Evolutionary conservation across 2,888 invertebrate genomes (phyloP), one percentile per base, ranked within the genome.

Genomic region (Orthosia gracilis): DNA sequence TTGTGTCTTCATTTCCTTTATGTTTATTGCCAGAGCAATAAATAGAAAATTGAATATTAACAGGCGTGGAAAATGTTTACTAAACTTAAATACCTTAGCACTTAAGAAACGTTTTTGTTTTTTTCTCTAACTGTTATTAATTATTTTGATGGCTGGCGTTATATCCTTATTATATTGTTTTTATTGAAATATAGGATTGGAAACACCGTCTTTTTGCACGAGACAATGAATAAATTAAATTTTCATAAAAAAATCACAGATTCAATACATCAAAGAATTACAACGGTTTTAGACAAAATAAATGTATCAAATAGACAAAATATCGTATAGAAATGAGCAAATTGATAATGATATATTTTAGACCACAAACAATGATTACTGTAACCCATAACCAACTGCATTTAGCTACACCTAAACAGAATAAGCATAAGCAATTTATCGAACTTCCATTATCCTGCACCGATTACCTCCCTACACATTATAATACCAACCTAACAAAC

Each of bases 1-100:
- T 93, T 82, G 72, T 85, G 69, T 85, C 87, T 91, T 89, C 90
- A 92, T 94, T 94, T 94, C 94, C 92, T 92, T 90, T 84, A 81
- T 80, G 87, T 88, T 91, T 91, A 91, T 91, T 89, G 87, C 89
- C 80, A 83, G 76, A 79, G 83, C 83, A 89, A 88, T 91, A 90
- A 91, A 91, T 86, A 87, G 89, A 88, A 90, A 92, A 91, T 90
- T 89, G 85, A 87, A 83, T 87, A 89, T 89, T 88, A 89, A 89
- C 85, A 81, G 86, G 85, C 85, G 85, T 89, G 82, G 80, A 87
- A 87, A 87, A 86, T 88, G 76, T 88, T 84, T 84, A 85, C 82
- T 81, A 87, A 85, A 85, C 72, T 80, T 79, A 86, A 81, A 83
- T 85, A 83, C 79, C 70, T 64, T 45, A 55, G 64, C 83, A 75